phyloP scores from a whole-genome alignment of 2,888 invertebrate species.

The Plebejus anna region DNA sequence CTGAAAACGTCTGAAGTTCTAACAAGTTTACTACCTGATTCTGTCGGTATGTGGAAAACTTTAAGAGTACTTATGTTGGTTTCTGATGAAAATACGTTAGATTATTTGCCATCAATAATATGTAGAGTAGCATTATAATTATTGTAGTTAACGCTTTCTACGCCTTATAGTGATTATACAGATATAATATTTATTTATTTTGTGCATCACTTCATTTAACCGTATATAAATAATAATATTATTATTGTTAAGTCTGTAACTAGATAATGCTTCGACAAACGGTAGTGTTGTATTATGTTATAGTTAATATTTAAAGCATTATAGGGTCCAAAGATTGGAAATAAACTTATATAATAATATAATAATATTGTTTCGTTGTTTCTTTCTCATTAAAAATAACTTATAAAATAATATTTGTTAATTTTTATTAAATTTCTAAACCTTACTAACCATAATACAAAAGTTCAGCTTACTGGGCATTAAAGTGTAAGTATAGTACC shows the following conservation, averaged over 20 bases:
- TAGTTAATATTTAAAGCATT: conserved; percentile 83
- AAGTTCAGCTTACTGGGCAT: background rate
- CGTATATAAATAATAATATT: too few relatives aligned
- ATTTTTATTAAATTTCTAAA: conserved; percentile 1
- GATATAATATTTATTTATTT: conserved; percentile 42
- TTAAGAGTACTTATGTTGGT: background rate
- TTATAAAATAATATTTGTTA: conserved; percentile 36
- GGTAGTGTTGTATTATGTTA: conserved; percentile 78
- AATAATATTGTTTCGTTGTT: conserved; percentile 56
- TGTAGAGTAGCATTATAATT: too few relatives aligned
- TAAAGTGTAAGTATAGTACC: background rate
- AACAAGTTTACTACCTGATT: conserved; percentile 30
- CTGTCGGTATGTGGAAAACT: conserved; percentile 41
- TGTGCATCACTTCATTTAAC: conserved; percentile 39
- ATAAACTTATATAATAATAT: conserved; percentile 83
- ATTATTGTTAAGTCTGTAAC: conserved; percentile 51
- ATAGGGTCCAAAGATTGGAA: conserved; percentile 88
- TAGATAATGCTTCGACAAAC: conserved; percentile 55
- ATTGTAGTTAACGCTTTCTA: background rate
- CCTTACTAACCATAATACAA: background rate
- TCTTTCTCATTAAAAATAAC: conserved; percentile 44
- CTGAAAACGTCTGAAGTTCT: conserved; percentile 28
- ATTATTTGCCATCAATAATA: background rate
- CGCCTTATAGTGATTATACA: conserved; percentile 43
- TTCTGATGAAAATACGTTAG: background rate